These are phyloP conservation scores for Alethe castanea DNA, from an alignment of 2,113 vertebrate genomes.

Conservation along the genomic window DNA sequence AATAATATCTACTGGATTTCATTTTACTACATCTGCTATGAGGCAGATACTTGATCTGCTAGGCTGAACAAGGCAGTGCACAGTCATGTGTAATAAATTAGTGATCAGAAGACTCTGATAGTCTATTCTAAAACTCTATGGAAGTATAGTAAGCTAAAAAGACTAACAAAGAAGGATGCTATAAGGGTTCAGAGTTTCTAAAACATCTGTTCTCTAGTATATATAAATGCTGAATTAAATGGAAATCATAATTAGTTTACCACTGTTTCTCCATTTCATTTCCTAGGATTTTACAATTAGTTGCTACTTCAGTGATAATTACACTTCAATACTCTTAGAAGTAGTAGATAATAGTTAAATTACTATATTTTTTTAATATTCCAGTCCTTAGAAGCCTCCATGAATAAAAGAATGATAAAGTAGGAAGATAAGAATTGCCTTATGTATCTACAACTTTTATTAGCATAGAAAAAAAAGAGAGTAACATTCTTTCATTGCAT, in stretches of 20 bases:
- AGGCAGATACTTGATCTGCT: conserved; percentile 3
- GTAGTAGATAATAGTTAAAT: background rate
- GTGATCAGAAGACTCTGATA: background rate
- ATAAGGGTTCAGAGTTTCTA: background rate
- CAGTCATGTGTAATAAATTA: conserved; percentile 13
- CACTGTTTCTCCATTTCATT: background rate
- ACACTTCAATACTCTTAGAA: background rate
- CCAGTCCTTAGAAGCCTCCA: background rate
- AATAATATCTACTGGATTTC: conserved; percentile 3
- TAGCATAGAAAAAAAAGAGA: background rate
- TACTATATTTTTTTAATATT: background rate
- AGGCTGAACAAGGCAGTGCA: background rate
- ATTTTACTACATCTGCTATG: background rate
- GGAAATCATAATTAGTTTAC: background rate
- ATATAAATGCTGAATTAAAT: background rate
- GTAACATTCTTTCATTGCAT: background rate
- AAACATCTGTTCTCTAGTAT: background rate
- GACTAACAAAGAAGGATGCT: background rate
- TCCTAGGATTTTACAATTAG: background rate
- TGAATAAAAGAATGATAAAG: background rate
- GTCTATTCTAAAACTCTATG: background rate
- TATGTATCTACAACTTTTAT: background rate
- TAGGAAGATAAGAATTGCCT: background rate
- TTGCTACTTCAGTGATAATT: background rate
- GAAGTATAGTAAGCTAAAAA: background rate